Evolutionary conservation across 2,888 invertebrate species (phyloP), one percentile per base, ranked within the genome.

Genomic region (Drosophila melanosoma): DNA sequence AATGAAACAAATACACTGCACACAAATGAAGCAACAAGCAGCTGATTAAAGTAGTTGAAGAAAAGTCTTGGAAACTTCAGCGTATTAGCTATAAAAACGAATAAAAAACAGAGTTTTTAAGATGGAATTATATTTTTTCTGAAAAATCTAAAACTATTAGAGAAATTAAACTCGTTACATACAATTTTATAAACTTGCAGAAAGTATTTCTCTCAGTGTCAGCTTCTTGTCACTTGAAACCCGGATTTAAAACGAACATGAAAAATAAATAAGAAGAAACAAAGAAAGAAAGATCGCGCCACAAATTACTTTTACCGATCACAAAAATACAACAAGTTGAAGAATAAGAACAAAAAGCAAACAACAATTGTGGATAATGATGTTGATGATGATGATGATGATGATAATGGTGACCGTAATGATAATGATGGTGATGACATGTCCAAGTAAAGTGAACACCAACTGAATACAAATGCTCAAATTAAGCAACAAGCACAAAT

Each of bases 241-340:
- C 87, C 87, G 87, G 87, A 87, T 85, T 87, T 87, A 81, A 81
- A 72, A 65, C 72, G 71, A 82, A 73, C 88, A 79, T 78, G 75
- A 84, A 75, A 68, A 76, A 26, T 71, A 87, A 73, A 70, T 72
- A 26, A 36, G 38, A 1, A 36, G 12, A 20, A 8, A 20, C 3
- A 32, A 20, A 74, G 77, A 89, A 85, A 85, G 79, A 83, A 83
- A 82, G 72, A 84, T 76, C 86, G 67, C 64, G 70, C 81, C 81
- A 79, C 83, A 81, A 87, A 87, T 85, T 84, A 89, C 87, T 87
- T 87, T 89, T 87, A 79, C 87, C 89, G 79, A 87, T 89, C 82
- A 78, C 57, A 75, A 65, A 62, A 33, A 53, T 51, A 67, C 36
- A 74, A 72, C 56, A 49, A 64, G 33, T 60, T 45, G 45, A 40